Evolutionary conservation across 2,888 invertebrate species (phyloP).

Genomic region (Ctenicera cuprea): DNA sequence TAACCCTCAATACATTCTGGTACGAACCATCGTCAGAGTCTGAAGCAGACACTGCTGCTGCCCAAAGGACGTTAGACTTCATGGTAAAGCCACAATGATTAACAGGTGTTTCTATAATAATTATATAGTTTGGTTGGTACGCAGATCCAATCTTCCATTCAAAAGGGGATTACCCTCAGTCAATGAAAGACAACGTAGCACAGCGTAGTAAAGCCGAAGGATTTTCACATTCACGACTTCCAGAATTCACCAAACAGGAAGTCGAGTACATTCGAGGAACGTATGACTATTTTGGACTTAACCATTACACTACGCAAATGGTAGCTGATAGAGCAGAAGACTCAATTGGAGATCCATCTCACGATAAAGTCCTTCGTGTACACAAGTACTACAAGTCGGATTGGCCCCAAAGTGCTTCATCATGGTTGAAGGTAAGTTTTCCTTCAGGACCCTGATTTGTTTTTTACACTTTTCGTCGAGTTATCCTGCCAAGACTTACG

Average conservation of each 20-base stretch:
- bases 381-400: not conserved
- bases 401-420: slow-evolving; percentile 3
- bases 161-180: slow-evolving; percentile 80
- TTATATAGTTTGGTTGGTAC: slow-evolving; percentile 78
- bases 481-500: too few relatives aligned
- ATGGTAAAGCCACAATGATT: slow-evolving; percentile 68
- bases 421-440: slow-evolving; percentile 30
- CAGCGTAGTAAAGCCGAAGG: slow-evolving; percentile 77
- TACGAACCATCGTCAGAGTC: slow-evolving; percentile 72
- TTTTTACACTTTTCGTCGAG: too few relatives aligned
- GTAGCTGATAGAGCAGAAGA: not conserved
- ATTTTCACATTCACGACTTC: slow-evolving; percentile 78
- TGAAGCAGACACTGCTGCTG: slow-evolving; percentile 73
- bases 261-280: slow-evolving; percentile 77
- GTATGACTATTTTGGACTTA: slow-evolving; percentile 84
- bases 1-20: slow-evolving; percentile 74
- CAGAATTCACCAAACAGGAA: slow-evolving; percentile 78
- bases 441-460: too few relatives aligned
- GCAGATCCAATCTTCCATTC: slow-evolving; percentile 79
- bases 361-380: slow-evolving; percentile 16
- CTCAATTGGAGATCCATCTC: slow-evolving; percentile 12
- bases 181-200: slow-evolving; percentile 78
- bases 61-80: slow-evolving; percentile 74
- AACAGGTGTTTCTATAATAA: not conserved
- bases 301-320: slow-evolving; percentile 79